Evolutionary conservation across 2,888 invertebrate species (phyloP), one percentile per base, ranked within the genome.

Genomic region (Pardosa pseudoannulata): DNA sequence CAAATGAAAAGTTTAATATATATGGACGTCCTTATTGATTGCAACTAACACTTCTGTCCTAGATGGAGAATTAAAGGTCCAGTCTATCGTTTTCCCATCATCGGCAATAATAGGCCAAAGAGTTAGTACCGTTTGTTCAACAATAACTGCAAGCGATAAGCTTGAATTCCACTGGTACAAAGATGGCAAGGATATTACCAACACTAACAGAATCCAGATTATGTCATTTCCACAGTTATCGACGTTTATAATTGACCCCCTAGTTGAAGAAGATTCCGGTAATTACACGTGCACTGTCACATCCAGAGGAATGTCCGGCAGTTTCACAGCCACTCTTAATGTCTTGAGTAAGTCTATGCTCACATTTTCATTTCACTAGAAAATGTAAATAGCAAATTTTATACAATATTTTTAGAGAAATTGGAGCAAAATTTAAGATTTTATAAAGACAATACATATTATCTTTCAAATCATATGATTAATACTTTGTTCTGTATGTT

Each of bases 251-350:
- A 87, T 87, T 16, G 80, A 80, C 36, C 72, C 87, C 9, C 62
- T 87, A 31, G 28, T 0, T 39, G 87, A 87, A 36, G 87, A 87
- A 71, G 87, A 87, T 39, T 50, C 39, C 11, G 87, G 87, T 1
- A 87, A 87, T 56, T 87, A 87, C 31, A 87, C 87, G 0, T 87
- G 87, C 23, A 75, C 32, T 6, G 87, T 80, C 0, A 64, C 50
- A 16, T 46, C 80, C 0, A 70, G 67, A 41, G 76, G 80, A n/a
- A 41, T 72, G 5, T 67, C 80, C 0, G 87, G 72, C 7, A 87
- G 72, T 2, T 87, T 19, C n/a, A 87, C 80, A 0, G 64, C 80
- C 1, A 23, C 67, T 0, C 56, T 87, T 13, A 32, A 56, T 13
- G 87, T 87, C 46, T 31, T 87, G 2, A 68, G 87, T 87, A 46